Percentiles rank a stretch among this genome's conserved stretches.
These are phyloP conservation scores for Pristionchus maxplancki DNA, from an alignment of 2,888 invertebrate genomes.

Conservation along the genomic window DNA sequence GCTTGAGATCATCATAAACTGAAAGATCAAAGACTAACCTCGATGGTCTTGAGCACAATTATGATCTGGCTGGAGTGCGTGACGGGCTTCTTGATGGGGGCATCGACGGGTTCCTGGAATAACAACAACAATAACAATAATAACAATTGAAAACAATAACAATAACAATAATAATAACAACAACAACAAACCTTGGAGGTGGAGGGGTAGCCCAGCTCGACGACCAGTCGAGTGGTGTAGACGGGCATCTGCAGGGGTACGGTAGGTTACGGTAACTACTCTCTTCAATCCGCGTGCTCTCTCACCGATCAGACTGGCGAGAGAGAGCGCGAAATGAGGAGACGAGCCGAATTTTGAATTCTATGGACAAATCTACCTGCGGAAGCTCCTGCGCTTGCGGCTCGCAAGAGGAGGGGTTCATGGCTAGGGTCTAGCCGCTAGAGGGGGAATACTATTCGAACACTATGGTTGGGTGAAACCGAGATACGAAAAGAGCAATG, in stretches of 20 bases:
- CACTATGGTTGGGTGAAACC: background rate
- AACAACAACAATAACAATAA: background rate
- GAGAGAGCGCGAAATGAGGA: too few species aligned
- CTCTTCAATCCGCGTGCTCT: too few species aligned
- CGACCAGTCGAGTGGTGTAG: slow-evolving; percentile 60
- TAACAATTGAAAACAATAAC: background rate
- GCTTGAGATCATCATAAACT: background rate
- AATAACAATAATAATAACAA: background rate
- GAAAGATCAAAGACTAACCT: slow-evolving; percentile 35
- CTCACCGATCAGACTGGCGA: too few species aligned
- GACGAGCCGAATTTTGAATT: too few species aligned
- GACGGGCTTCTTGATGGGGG: slow-evolving; percentile 28
- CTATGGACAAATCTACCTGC: background rate
- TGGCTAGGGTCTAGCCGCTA: too few species aligned
- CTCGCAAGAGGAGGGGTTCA: background rate
- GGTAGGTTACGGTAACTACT: background rate
- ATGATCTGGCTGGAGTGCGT: slow-evolving; percentile 47
- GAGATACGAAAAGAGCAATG: background rate
- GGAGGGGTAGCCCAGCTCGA: slow-evolving; percentile 64
- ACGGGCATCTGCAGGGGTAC: slow-evolving; percentile 53
- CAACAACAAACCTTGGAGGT: slow-evolving; percentile 56
- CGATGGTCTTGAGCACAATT: slow-evolving; percentile 42
- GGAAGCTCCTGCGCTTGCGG: background rate
- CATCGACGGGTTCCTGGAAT: slow-evolving; percentile 16
- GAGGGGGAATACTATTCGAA: background rate